Evolutionary conservation across 2,888 invertebrate species (phyloP).

Genomic region (Mesoligia furuncula): DNA sequence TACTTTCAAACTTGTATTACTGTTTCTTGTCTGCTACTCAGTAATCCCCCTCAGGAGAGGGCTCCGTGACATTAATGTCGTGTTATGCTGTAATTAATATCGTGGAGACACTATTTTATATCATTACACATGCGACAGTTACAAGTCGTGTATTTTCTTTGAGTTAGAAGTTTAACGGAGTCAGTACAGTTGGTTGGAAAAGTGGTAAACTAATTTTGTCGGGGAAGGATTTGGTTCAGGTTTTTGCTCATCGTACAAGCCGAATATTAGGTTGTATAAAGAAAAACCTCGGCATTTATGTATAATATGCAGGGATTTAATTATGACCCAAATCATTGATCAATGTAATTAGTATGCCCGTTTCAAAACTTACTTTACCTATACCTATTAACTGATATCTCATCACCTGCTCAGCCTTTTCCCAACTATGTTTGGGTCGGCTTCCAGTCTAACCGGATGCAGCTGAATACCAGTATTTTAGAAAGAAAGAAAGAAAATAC

Average conservation of each 20-base stretch:
- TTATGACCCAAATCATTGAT: no score
- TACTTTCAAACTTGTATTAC: slow-evolving; percentile 61
- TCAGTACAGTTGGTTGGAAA: slow-evolving; percentile 40
- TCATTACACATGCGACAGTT: slow-evolving; percentile 83
- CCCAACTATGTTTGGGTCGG: no score
- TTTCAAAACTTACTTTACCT: no score
- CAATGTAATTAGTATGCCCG: no score
- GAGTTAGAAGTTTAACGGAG: slow-evolving; percentile 77
- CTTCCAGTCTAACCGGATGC: no score
- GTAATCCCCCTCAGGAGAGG: slow-evolving; percentile 58
- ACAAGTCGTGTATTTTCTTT: slow-evolving; percentile 78
- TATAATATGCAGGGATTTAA: neutral
- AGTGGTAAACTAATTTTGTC: slow-evolving; percentile 27
- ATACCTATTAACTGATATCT: no score
- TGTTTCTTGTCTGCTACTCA: slow-evolving; percentile 50
- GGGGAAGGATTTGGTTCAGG: no score
- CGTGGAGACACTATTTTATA: slow-evolving; percentile 87
- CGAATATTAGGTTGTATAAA: neutral
- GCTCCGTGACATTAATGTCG: slow-evolving; percentile 79
- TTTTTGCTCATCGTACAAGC: neutral
- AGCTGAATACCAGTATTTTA: no score
- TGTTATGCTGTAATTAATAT: slow-evolving; percentile 88
- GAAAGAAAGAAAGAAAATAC: no score
- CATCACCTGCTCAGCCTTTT: no score
- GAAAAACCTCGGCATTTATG: neutral